Conservation (phyloP, 2,113 vertebrate species). For the Erinaceus europaeus region DNA sequence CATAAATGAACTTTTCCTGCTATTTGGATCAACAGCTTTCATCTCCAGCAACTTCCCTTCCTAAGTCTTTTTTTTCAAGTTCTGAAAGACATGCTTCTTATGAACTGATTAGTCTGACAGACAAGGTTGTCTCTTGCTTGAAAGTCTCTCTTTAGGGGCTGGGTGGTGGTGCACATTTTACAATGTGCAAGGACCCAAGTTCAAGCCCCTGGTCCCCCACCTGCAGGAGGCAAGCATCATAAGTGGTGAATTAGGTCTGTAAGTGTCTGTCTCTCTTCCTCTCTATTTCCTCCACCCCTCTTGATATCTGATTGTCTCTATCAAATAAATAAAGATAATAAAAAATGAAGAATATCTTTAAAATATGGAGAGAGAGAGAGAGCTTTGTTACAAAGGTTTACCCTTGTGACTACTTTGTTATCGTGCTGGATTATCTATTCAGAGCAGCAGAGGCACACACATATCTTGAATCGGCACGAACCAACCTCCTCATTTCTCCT, state of each 20-base stretch:
- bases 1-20: slow-evolving; percentile 75
- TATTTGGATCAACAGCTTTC: slow-evolving; percentile 74
- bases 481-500: slow-evolving; percentile 55
- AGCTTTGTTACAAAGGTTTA: slow-evolving; percentile 15
- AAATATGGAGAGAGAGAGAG: too few species aligned
- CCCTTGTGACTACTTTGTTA: slow-evolving; percentile 45
- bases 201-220: too few species aligned
- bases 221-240: too few species aligned
- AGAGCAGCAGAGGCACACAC: background rate
- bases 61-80: background rate
- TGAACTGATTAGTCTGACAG: background rate
- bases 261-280: too few species aligned
- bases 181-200: too few species aligned
- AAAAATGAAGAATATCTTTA: too few species aligned
- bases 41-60: slow-evolving; percentile 64
- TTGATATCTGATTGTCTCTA: too few species aligned
- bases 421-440: slow-evolving; percentile 43
- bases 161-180: too few species aligned
- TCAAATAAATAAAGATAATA: too few species aligned
- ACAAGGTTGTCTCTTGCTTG: background rate
- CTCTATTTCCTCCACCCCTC: too few species aligned
- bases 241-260: too few species aligned
- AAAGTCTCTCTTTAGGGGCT: slow-evolving; percentile 37
- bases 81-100: background rate
- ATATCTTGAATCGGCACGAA: slow-evolving; percentile 23